These are phyloP conservation scores for Geopemphigus sp. DNA, from an alignment of 1,140 invertebrate genomes.

Conservation along the genomic window DNA sequence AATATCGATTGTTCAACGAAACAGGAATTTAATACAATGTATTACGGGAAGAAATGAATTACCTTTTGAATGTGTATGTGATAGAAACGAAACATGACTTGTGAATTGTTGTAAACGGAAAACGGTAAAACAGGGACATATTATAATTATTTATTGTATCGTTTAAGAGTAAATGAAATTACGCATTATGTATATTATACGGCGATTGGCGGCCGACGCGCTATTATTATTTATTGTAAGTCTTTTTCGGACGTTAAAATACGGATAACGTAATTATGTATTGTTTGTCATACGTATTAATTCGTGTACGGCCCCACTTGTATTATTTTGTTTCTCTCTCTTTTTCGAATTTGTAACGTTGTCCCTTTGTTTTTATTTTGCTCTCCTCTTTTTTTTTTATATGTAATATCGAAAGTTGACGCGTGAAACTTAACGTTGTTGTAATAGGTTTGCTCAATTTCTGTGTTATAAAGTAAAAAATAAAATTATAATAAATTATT, in stretches of 20 bases:
- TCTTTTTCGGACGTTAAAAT: background rate
- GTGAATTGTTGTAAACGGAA: background rate
- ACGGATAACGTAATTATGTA: too few species aligned
- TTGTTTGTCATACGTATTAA: too few species aligned
- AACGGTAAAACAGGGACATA: conserved; percentile 39
- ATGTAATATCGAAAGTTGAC: background rate
- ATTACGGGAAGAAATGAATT: background rate
- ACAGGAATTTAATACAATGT: too few species aligned
- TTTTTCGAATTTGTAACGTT: background rate
- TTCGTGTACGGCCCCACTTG: too few species aligned
- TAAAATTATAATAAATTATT: background rate
- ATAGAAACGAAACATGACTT: background rate
- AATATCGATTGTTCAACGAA: too few species aligned
- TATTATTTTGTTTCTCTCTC: background rate
- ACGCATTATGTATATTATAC: too few species aligned
- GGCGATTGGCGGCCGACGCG: too few species aligned
- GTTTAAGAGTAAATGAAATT: too few species aligned
- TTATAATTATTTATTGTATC: background rate
- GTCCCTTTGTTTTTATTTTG: too few species aligned
- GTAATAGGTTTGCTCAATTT: conserved; percentile 21
- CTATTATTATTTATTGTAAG: background rate
- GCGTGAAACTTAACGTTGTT: background rate
- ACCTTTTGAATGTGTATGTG: background rate
- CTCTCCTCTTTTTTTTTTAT: conserved; percentile 21
- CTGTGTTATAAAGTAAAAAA: background rate